Conservation (phyloP, 37 sponge, comb jelly and placozoan species). For the Oopsacas minuta region DNA sequence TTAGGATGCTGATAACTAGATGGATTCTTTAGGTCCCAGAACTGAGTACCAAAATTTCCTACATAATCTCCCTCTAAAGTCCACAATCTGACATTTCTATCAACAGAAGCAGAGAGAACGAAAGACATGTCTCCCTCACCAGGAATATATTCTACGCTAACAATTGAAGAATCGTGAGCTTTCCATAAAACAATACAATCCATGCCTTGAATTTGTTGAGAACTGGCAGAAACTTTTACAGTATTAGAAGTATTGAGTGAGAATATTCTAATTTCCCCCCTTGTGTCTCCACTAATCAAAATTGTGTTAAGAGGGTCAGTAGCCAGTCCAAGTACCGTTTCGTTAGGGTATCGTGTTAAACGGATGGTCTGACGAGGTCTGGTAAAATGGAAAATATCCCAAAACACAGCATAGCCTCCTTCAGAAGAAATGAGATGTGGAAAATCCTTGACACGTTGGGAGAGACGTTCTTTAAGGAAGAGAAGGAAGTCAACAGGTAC, state of each 20-base stretch:
- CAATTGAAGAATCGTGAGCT: conserved; percentile 62
- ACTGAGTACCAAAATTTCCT: conserved; percentile 80
- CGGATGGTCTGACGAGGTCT: conserved; percentile 48
- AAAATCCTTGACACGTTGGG: neutral
- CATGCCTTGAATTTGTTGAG: conserved; percentile 6
- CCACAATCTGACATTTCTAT: conserved; percentile 75
- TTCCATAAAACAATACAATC: conserved; percentile 30
- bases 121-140: conserved; percentile 35
- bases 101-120: conserved; percentile 64
- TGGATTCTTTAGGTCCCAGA: conserved; percentile 36
- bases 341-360: conserved; percentile 50
- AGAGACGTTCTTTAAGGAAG: conserved; percentile 49
- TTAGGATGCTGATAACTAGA: conserved; percentile 53
- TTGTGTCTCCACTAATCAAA: conserved; percentile 82
- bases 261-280: conserved; percentile 62
- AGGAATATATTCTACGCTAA: conserved; percentile 38
- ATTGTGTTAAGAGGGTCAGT: conserved; percentile 48
- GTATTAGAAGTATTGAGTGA: conserved; percentile 30
- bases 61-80: conserved; percentile 63
- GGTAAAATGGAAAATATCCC: conserved; percentile 49
- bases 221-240: neutral
- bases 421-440: conserved; percentile 69
- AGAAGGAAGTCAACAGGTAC: conserved; percentile 74
- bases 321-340: conserved; percentile 60
- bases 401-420: conserved; percentile 59